Evolutionary conservation across 2,797 vertebrate genomes (phyloP), one percentile per base, ranked within the genome.

Genomic region (Echeneis naucrates): DNA sequence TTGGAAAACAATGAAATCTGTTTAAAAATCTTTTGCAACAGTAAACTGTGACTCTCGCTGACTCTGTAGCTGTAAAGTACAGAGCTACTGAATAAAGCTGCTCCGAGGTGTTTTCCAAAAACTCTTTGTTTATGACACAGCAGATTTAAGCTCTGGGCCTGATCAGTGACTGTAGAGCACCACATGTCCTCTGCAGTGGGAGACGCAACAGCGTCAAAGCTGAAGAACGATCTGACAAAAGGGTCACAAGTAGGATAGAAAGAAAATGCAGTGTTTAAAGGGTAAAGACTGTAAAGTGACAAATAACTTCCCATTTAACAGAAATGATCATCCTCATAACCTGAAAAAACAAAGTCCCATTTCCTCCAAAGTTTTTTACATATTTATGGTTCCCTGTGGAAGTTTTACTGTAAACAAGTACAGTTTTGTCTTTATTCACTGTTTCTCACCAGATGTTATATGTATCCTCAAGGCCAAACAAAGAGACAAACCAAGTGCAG

Each of bases 151-250:
- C n/a, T n/a, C 2, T 17, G 16, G n/a, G 24, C 8, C 48, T 8
- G 21, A 13, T 48, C n/a, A n/a, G n/a, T n/a, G n/a, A n/a, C n/a
- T n/a, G n/a, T 7, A 27, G 27, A 26, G 17, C 11, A 11, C 56
- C 3, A 2, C 33, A 27, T 47, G 3, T 13, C 2, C 40, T 53
- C 24, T 30, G 24, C 13, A 11, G 0, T 4, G 30, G 38, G 59
- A 13, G 35, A 42, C 3, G 53, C 38, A 48, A 45, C 33, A 23
- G 33, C 13, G 21, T 6, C 1, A 38, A 42, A 37, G 27, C 12
- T 51, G 51, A 47, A 42, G 65, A 32, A 42, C 48, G 44, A 62
- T 77, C 24, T 10, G 32, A 70, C 32, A 37, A 11, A 19, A 30
- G 9, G 0, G 13, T 30, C 32, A 38, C 10, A 35, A 45, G 67